These are phyloP conservation scores for Notiomystis cincta DNA, from an alignment of 2,113 vertebrate species.

Conservation along the genomic window DNA sequence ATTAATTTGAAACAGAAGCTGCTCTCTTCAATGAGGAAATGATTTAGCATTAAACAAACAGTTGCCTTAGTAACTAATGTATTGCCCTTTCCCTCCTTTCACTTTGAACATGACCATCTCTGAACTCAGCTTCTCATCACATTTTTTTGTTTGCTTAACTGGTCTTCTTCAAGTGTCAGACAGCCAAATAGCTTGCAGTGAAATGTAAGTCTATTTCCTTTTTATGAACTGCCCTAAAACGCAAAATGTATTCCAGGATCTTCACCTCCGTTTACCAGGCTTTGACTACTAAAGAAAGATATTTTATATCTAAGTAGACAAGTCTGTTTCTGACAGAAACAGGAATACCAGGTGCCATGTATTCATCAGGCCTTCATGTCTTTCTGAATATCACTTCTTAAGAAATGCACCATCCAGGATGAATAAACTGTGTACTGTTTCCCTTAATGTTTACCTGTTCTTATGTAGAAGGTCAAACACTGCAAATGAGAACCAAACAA, in stretches of 20 bases:
- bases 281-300: background rate
- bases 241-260: background rate
- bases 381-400: background rate
- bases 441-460: constrained; percentile 17
- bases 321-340: background rate
- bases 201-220: background rate
- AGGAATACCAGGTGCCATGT: background rate
- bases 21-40: background rate
- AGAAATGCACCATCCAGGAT: background rate
- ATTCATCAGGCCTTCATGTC: background rate
- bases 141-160: constrained; percentile 23
- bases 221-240: background rate
- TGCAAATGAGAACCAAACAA: background rate
- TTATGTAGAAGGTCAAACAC: background rate
- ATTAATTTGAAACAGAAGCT: constrained; percentile 49
- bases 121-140: constrained; percentile 8
- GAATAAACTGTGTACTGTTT: background rate
- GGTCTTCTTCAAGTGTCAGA: background rate
- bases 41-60: constrained; percentile 17
- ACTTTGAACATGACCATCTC: background rate
- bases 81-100: background rate
- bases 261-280: background rate
- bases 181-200: background rate
- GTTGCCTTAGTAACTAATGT: constrained; percentile 21
- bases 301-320: background rate